These are phyloP conservation scores for Lasiurus cinereus DNA, from an alignment of 2,113 vertebrate genomes.

Conservation along the genomic window DNA sequence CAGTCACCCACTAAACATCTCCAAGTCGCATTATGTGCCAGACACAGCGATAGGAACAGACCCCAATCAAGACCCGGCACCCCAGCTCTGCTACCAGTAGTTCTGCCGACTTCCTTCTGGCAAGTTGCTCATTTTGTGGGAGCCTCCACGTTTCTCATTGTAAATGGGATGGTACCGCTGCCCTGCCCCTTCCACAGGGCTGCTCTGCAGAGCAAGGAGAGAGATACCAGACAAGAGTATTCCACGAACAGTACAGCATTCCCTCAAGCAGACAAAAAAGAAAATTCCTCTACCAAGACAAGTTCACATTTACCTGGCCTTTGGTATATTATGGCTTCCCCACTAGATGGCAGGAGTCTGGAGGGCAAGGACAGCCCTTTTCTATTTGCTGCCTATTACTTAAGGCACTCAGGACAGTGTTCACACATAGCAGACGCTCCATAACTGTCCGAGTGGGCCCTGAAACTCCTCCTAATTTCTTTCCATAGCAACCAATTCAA, in stretches of 20 bases:
- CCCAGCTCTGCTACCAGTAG: neutral
- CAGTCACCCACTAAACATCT: neutral
- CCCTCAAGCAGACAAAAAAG: neutral
- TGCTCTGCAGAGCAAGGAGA: neutral
- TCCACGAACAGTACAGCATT: neutral
- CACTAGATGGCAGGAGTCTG: slow-evolving; percentile 72
- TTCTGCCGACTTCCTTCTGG: neutral
- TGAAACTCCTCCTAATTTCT: neutral
- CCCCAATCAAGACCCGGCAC: neutral
- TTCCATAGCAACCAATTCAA: neutral
- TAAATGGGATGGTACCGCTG: neutral
- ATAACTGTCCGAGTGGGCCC: neutral
- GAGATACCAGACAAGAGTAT: neutral
- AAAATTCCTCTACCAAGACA: neutral
- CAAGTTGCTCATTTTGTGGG: neutral
- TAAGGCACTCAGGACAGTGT: neutral
- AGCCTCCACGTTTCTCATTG: neutral
- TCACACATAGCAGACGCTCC: neutral
- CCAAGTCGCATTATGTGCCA: neutral
- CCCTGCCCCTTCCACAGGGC: neutral
- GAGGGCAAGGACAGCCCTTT: neutral
- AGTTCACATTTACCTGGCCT: neutral
- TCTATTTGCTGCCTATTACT: neutral
- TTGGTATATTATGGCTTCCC: neutral
- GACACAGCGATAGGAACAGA: neutral